A percentile compares a stretch with the other conserved stretches of the same genome.
Evolutionary conservation across 2,113 vertebrate genomes (phyloP).

Genomic region (Corythoichthys intestinalis): DNA sequence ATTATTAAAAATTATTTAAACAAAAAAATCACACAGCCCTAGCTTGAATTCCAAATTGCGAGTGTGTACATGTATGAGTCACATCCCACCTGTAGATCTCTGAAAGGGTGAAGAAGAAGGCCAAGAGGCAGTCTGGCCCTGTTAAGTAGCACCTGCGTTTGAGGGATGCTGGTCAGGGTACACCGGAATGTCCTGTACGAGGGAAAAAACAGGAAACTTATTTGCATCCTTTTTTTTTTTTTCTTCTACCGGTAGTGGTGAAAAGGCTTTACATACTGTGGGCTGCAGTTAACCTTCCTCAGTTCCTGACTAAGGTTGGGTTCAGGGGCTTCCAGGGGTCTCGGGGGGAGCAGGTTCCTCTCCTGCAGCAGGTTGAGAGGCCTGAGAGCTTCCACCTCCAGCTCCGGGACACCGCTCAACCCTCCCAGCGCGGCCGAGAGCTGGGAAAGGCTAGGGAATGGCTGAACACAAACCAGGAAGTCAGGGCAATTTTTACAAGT

Average conservation of each 20-base stretch:
- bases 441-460: slow-evolving; percentile 84
- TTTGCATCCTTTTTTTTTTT: background rate
- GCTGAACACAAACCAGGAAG: slow-evolving; percentile 48
- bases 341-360: slow-evolving; percentile 81
- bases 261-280: slow-evolving; percentile 78
- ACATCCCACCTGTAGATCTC: slow-evolving; percentile 85
- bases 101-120: slow-evolving; percentile 92
- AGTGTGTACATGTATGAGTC: background rate
- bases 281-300: slow-evolving; percentile 91
- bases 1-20: no score
- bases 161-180: slow-evolving; percentile 90
- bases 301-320: slow-evolving; percentile 89
- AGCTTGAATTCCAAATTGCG: background rate
- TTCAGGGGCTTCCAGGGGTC: slow-evolving; percentile 79
- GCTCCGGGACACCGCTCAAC: slow-evolving; percentile 84
- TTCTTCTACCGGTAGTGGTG: background rate
- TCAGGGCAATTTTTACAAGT: background rate
- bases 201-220: background rate
- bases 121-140: slow-evolving; percentile 96
- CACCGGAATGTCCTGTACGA: slow-evolving; percentile 86
- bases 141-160: slow-evolving; percentile 90
- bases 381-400: slow-evolving; percentile 84
- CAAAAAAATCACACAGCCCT: no score
- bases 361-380: slow-evolving; percentile 91
- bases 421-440: slow-evolving; percentile 87